These are phyloP conservation scores for Tiliacea aurago DNA, from an alignment of 2,888 invertebrate genomes.

Conservation along the genomic window DNA sequence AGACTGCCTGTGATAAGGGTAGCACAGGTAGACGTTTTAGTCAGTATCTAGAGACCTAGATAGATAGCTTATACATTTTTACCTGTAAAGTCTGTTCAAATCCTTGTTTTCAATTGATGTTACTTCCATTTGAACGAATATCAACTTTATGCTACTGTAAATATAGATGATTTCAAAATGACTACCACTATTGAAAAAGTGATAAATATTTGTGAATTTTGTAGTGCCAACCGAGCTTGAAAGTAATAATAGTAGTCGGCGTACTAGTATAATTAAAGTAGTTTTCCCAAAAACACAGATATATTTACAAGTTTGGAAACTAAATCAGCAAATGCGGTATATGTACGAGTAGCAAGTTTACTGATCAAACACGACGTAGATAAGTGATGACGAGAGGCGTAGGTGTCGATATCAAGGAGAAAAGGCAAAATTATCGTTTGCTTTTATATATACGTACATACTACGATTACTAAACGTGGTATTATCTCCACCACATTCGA, in stretches of 20 bases:
- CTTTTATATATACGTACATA: neutral
- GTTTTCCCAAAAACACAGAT: neutral
- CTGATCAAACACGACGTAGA: neutral
- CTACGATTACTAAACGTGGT: neutral
- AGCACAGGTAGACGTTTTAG: constrained; percentile 15
- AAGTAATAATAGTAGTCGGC: neutral
- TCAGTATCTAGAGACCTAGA: neutral
- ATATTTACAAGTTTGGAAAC: neutral
- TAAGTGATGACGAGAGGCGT: neutral
- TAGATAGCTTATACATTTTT: constrained; percentile 1
- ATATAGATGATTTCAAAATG: neutral
- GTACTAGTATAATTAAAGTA: neutral
- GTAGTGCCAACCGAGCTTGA: neutral
- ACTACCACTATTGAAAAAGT: neutral
- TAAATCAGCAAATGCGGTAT: neutral
- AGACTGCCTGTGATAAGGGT: constrained; percentile 33
- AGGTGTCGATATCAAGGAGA: neutral
- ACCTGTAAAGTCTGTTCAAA: constrained; percentile 9
- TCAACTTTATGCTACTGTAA: neutral
- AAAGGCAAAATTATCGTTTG: neutral
- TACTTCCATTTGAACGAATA: neutral
- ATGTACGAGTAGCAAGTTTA: too few species aligned
- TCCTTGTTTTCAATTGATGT: neutral
- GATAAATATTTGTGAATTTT: neutral
- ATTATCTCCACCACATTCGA: neutral